A percentile compares a stretch with the other conserved stretches of the same genome.
These are phyloP conservation scores for Sitobion miscanthi DNA, from an alignment of 1,140 invertebrate genomes.

Conservation along the genomic window DNA sequence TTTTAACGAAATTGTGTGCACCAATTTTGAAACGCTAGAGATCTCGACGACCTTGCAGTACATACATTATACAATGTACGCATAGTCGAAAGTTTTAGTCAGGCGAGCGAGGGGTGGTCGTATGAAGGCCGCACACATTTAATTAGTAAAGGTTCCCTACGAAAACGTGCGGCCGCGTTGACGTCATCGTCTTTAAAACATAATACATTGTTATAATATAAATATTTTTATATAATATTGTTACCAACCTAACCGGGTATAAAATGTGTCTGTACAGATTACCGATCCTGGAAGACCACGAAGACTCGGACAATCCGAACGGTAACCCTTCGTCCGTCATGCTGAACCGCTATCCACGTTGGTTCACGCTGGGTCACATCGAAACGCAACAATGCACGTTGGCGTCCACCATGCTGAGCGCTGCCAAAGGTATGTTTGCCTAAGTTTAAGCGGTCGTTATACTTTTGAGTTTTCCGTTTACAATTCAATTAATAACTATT, in stretches of 20 bases:
- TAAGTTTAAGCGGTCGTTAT: neutral
- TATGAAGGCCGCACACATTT: neutral
- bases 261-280: constrained; percentile 65
- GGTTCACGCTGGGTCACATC: constrained; percentile 77
- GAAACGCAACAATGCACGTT: constrained; percentile 83
- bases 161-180: neutral
- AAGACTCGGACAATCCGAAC: constrained; percentile 68
- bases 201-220: no score
- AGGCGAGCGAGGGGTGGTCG: neutral
- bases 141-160: neutral
- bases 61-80: neutral
- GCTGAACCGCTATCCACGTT: constrained; percentile 70
- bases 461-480: neutral
- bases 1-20: neutral
- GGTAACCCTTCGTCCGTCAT: constrained; percentile 64
- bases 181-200: neutral
- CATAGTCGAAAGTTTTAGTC: neutral
- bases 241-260: neutral
- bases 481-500: neutral
- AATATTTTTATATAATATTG: neutral
- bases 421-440: constrained; percentile 69
- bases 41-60: neutral
- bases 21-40: neutral
- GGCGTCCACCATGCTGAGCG: constrained; percentile 79
- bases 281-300: constrained; percentile 79